Evolutionary conservation across 2,113 vertebrate species (phyloP), one percentile per base, ranked within the genome.

Genomic region (Potamarius usumacintae): DNA sequence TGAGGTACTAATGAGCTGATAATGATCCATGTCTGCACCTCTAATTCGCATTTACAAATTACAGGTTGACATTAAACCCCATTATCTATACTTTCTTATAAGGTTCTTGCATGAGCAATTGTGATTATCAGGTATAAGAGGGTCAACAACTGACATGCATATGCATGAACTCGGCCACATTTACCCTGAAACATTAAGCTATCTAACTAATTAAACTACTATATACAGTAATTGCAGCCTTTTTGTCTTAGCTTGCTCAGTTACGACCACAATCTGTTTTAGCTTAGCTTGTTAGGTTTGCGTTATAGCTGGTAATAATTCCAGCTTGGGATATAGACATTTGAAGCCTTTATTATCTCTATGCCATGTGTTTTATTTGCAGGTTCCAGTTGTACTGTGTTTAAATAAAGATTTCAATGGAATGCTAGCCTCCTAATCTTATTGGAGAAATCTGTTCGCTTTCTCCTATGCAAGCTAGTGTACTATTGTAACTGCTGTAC

Each of bases 1-100:
- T 42, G 20, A 80, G 18, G 27, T 30, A 60, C 27, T 81, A 81
- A 82, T 82, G 57, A 82, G 79, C 30, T 62, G 30, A 82, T 81
- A 42, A 58, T 42, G 27, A 34, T 82, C 57, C 76, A 55, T 78
- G 76, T 27, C 76, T 34, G 57, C 55, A 62, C 27, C 18, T 62
- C 27, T 60, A 25, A 81, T 60, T 81, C 27, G 42, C 55, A 60
- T 30, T 77, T 78, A 15, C 76, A 55, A 27, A n/a, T 17, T 55
- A 27, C 52, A 27, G 17, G 76, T 55, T 78, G 52, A 17, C 52
- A 78, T 25, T 82, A 62, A 34, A 82, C 17, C 57, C n/a, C 78
- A 58, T 80, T 20, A 80, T 15, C 79, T 60, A 60, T 48, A 81
- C 42, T 60, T 62, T 22, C 25, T 4, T 12, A 11, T 18, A 62